Percentiles rank a stretch among this genome's conserved stretches.
These are phyloP conservation scores for Leucoraja ocellata DNA, from an alignment of 2,797 vertebrate species.

Conservation along the genomic window DNA sequence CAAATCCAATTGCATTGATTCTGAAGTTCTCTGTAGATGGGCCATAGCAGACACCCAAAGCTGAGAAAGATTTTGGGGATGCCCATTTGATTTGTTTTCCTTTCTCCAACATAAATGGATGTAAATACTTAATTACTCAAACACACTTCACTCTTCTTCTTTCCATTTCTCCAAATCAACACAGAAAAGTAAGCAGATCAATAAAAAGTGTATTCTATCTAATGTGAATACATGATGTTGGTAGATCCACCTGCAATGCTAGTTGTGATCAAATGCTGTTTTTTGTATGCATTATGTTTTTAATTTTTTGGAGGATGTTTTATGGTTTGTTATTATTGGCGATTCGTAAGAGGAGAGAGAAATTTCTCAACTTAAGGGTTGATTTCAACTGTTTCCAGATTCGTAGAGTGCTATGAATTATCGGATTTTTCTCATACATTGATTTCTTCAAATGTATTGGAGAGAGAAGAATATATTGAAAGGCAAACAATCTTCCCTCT, in stretches of 20 bases:
- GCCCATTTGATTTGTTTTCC: background rate
- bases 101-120: background rate
- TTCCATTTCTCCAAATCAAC: too few species aligned
- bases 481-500: too few species aligned
- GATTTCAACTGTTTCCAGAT: too few species aligned
- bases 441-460: too few species aligned
- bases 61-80: background rate
- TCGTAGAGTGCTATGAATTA: too few species aligned
- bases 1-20: background rate
- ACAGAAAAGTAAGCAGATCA: too few species aligned
- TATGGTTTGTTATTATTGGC: too few species aligned
- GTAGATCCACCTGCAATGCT: background rate
- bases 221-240: background rate
- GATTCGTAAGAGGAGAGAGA: too few species aligned
- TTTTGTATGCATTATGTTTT: background rate
- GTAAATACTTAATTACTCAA: background rate
- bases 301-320: background rate
- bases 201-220: background rate
- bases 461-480: too few species aligned
- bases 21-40: background rate
- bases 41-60: background rate
- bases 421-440: too few species aligned
- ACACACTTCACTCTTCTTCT: background rate
- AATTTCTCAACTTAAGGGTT: too few species aligned
- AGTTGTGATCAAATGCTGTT: background rate